Evolutionary conservation across 1,140 invertebrate species (phyloP), one percentile per base, ranked within the genome.

Genomic region (Steinernema khuongi): DNA sequence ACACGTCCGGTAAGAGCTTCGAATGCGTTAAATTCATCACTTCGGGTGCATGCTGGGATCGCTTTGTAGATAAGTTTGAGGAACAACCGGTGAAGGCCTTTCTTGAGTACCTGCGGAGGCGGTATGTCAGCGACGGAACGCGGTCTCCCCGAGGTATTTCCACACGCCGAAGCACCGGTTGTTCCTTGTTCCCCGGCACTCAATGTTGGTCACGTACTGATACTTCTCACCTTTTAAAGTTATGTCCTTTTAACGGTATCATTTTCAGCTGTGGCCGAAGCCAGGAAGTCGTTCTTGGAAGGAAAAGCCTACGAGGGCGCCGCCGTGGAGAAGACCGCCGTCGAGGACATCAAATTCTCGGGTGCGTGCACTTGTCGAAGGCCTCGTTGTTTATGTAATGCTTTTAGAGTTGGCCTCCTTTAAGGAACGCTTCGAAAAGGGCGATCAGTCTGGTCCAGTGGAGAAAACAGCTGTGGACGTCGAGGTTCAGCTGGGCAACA

Each of bases 401-500:
- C 30, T 78, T 82, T 69, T 50, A 80, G 81, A 75, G 41, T 66
- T 85, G 50, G 74, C 73, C 68, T 68, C 80, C 31, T 84, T 84
- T 73, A 84, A 84, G 72, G 81, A 85, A 68, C 74, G 74, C 50
- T 84, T 84, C 73, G 82, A 84, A 69, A 78, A 81, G 60, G 83
- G 83, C 67, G 75, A 76, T 17, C 68, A 70, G 28, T 71, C 31
- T 31, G 81, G 74, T 18, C 67, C 74, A 26, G 31, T 75, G 31
- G 73, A 83, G 66, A 79, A 78, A 71, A 75, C 79, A n/a, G 75
- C 69, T 41, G 70, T 81, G 28, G 82, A 84, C 36, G 36, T 84
- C 69, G 80, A 83, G 70, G 73, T 79, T 70, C 82, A 84, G 70
- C 71, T 84, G 2, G 81, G 81, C 67, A 77, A 79, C n/a, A 79